phyloP scores from a whole-genome alignment of 2,888 invertebrate genomes.

The Prionchulus punctatus region DNA sequence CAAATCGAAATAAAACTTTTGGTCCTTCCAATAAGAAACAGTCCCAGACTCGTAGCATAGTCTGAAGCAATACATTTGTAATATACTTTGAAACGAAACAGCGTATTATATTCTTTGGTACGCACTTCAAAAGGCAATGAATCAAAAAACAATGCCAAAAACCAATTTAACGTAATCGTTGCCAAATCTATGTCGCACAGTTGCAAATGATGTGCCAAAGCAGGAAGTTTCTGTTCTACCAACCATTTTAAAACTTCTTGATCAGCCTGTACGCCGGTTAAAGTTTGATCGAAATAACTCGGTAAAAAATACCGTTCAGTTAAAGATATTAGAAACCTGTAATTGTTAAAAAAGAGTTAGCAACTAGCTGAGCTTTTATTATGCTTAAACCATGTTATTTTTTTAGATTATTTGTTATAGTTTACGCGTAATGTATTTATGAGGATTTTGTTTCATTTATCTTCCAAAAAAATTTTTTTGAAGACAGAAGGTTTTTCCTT shows the following conservation, averaged over 20 bases:
- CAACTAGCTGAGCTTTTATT: too few species aligned
- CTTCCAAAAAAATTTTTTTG: too few species aligned
- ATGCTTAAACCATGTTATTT: too few species aligned
- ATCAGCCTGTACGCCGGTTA: constrained; percentile 41
- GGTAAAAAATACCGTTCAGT: constrained; percentile 40
- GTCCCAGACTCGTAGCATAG: constrained; percentile 42
- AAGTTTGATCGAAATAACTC: constrained; percentile 40
- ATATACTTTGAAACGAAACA: too few species aligned
- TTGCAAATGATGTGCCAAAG: constrained; percentile 36
- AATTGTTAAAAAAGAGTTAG: neutral
- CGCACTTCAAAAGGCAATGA: constrained; percentile 40
- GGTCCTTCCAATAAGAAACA: constrained; percentile 42
- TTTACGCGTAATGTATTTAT: too few species aligned
- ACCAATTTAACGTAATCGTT: constrained; percentile 43
- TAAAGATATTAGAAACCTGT: constrained; percentile 41
- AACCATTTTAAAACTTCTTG: constrained; percentile 40
- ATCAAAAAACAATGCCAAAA: constrained; percentile 42
- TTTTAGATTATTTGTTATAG: too few species aligned
- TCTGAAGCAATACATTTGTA: constrained; percentile 31
- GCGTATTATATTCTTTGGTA: too few species aligned
- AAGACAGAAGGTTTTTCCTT: too few species aligned
- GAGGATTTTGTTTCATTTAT: too few species aligned
- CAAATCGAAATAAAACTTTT: constrained; percentile 41
- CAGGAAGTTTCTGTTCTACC: constrained; percentile 37
- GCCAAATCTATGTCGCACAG: constrained; percentile 40